These are phyloP conservation scores for Sciurus vulgaris DNA, from an alignment of 2,797 vertebrate genomes.

Conservation along the genomic window DNA sequence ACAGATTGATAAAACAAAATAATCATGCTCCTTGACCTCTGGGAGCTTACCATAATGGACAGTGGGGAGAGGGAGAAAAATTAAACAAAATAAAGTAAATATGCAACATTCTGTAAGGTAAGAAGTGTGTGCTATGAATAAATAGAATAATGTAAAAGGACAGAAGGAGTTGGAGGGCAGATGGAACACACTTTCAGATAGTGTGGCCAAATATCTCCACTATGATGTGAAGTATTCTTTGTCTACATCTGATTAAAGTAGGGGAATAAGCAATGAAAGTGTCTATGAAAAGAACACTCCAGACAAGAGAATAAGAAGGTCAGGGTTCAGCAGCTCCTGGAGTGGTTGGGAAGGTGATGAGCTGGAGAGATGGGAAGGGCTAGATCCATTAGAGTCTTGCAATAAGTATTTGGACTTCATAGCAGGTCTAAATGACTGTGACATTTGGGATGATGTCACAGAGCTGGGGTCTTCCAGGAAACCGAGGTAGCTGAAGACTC, in stretches of 20 bases:
- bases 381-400: not conserved
- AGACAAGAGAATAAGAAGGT: not conserved
- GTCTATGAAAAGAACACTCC: not conserved
- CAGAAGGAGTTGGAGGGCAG: fast-evolving
- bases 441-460: not conserved
- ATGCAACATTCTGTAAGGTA: not conserved
- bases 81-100: not conserved
- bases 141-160: not conserved
- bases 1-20: not conserved
- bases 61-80: not conserved
- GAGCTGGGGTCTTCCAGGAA: too few relatives aligned
- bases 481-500: too few relatives aligned
- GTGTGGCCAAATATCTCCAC: not conserved
- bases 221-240: not conserved
- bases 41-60: not conserved
- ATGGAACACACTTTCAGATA: fast-evolving
- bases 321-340: not conserved
- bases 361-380: not conserved
- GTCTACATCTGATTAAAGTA: not conserved
- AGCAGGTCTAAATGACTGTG: constrained; percentile 13
- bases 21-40: not conserved
- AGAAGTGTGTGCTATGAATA: not conserved
- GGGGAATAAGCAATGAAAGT: not conserved
- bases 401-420: not conserved
- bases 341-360: too few relatives aligned